Conservation (phyloP, 2,888 invertebrate genomes). For the Pterostichus madidus region DNA sequence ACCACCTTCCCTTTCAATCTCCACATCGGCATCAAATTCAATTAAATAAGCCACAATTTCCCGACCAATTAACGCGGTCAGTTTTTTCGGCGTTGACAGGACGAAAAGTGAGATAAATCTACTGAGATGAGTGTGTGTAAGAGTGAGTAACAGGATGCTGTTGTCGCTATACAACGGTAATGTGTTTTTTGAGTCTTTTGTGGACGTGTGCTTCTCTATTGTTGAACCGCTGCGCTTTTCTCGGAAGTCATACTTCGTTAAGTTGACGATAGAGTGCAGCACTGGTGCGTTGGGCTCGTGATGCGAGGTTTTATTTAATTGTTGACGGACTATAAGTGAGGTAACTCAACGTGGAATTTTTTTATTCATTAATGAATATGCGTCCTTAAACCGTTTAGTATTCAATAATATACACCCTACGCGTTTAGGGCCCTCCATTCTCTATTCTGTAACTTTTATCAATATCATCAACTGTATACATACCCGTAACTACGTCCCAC, state of each 20-base stretch:
- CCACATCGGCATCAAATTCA: conserved; percentile 45
- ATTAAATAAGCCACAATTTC: conserved; percentile 60
- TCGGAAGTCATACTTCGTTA: conserved; percentile 64
- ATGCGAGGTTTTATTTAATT: conserved; percentile 21
- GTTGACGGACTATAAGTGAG: conserved; percentile 16
- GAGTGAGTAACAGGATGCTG: neutral
- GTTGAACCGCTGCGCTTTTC: conserved; percentile 48
- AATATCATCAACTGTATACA: neutral
- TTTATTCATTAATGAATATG: conserved; percentile 34
- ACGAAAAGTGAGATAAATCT: neutral
- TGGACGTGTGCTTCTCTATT: conserved; percentile 61
- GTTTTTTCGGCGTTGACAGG: conserved; percentile 32
- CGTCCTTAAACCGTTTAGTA: conserved; percentile 1
- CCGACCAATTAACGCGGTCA: conserved; percentile 54
- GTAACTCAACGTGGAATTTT: conserved; percentile 7
- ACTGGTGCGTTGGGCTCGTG: neutral
- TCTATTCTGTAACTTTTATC: neutral
- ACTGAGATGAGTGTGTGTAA: neutral
- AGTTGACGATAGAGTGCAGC: conserved; percentile 47
- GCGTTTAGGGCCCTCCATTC: neutral
- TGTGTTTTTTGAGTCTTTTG: conserved; percentile 53
- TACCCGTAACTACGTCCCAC: too few species aligned
- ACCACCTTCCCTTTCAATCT: neutral
- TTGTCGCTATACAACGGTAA: conserved; percentile 44
- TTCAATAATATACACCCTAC: neutral